phyloP scores from a whole-genome alignment of 2,113 vertebrate genomes.

The Pogona vitticeps region DNA sequence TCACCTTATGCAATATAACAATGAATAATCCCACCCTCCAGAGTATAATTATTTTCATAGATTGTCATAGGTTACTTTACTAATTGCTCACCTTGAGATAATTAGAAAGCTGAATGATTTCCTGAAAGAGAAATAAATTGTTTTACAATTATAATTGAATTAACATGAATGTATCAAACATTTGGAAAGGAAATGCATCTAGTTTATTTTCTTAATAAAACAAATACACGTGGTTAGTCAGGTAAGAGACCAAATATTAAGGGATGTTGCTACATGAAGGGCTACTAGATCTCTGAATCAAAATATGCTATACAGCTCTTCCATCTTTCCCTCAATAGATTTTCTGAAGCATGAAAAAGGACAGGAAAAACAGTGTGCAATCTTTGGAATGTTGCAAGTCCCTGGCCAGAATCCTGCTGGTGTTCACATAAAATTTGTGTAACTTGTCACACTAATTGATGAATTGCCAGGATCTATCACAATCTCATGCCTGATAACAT shows the following conservation, averaged over 20 bases:
- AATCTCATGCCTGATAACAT: too few relatives aligned
- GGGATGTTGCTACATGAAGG: neutral
- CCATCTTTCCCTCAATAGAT: neutral
- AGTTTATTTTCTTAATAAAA: neutral
- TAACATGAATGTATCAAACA: neutral
- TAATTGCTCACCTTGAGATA: constrained; percentile 77
- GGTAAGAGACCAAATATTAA: neutral
- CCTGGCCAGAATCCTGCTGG: too few relatives aligned
- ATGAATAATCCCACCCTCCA: too few relatives aligned
- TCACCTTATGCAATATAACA: neutral
- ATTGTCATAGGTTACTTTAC: neutral
- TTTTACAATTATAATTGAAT: constrained; percentile 6
- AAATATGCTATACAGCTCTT: neutral
- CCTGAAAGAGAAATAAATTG: constrained; percentile 68
- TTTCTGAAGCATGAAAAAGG: neutral
- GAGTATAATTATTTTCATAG: neutral
- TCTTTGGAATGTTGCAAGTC: neutral
- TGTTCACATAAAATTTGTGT: too few relatives aligned
- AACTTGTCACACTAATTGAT: too few relatives aligned
- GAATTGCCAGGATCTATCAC: too few relatives aligned
- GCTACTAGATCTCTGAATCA: neutral
- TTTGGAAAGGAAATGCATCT: neutral
- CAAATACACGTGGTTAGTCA: neutral
- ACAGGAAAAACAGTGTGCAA: neutral
- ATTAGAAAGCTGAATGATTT: constrained; percentile 81